Base-by-base conservation (phyloP, 30 jellyfish, hydroid and myxozoan species). In the Sanderia malayensis region DNA sequence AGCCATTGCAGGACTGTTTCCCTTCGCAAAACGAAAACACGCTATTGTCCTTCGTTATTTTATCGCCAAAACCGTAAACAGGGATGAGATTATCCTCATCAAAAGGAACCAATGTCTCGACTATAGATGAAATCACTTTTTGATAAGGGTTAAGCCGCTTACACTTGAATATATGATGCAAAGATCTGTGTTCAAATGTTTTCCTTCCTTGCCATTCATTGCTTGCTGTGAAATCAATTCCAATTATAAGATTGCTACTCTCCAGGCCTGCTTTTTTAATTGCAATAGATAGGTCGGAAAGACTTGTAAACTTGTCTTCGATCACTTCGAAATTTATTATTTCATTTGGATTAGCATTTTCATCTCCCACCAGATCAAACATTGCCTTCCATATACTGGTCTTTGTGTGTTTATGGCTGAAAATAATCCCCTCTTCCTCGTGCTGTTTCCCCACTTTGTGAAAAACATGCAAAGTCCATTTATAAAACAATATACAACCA, bases 191-290 rank as follows among this genome's bases (percentile, higher is more conserved):
- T 11, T 87, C 96, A 47, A 87, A 79, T 7, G 95, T 71, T 46
- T 87, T 87, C 46, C 96, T 65, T n/a, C 96, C 96, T 65, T 87
- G 96, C 96, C 96, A 87, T 61, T 87, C 96, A 61, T 87, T 87
- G 25, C 95, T 79, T 20, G 96, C 96, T 0, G 96, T 87, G 26
- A 87, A 87, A 49, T 87, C 96, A 6, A 87, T 61, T 0, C 96
- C 96, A 68, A 87, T 73, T 7, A 87, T 80, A 20, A 87, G 44
- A 31, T 80, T 80, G 83, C 95, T 70, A 1, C 86, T 45, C 49
- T 73, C 95, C 58, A 87, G 25, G 21, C 96, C 96, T 0, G 96
- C 95, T n/a, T 57, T 53, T 60, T 87, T 87, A 10, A 87, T 87
- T 15, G 96, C 96, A 10, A 41, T 44, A 15, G 92, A 69, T 27